These are phyloP conservation scores for Chirona hameri DNA, from an alignment of 2,888 invertebrate species.

Conservation along the genomic window DNA sequence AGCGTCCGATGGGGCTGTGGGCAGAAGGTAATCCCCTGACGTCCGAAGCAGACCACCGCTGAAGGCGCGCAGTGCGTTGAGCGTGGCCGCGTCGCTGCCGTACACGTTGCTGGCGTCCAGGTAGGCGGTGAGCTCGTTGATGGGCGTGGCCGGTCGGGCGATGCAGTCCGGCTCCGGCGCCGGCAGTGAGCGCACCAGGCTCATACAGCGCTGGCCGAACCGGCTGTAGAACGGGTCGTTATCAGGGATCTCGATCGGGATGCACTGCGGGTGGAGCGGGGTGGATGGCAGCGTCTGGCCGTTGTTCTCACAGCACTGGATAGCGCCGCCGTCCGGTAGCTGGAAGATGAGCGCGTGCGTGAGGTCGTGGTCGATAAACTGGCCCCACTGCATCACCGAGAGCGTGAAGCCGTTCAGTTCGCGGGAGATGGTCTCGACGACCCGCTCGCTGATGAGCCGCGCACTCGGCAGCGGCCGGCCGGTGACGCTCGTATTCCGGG, in stretches of 20 bases:
- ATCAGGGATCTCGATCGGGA: neutral
- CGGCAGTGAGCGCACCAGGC: neutral
- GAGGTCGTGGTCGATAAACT: constrained; percentile 43
- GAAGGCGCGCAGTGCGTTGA: neutral
- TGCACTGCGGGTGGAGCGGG: neutral
- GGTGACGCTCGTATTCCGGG: neutral
- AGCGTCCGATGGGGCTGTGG: neutral
- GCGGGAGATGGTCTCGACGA: neutral
- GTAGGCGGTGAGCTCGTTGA: neutral
- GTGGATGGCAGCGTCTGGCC: too few relatives aligned
- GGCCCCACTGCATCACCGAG: neutral
- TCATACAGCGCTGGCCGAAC: neutral
- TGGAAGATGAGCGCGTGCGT: constrained; percentile 41
- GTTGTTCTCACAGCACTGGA: neutral
- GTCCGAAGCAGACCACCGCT: neutral
- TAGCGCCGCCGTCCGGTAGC: constrained; percentile 28
- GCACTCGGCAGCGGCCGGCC: neutral
- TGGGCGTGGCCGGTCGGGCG: neutral
- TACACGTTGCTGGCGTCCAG: neutral
- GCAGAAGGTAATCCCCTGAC: neutral
- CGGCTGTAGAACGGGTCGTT: neutral
- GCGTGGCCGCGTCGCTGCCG: neutral
- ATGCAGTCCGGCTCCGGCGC: neutral
- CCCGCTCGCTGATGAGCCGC: neutral
- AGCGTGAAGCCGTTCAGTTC: neutral